Conservation (phyloP, 2,888 invertebrate species). For the Lycocerus yunnanus region DNA sequence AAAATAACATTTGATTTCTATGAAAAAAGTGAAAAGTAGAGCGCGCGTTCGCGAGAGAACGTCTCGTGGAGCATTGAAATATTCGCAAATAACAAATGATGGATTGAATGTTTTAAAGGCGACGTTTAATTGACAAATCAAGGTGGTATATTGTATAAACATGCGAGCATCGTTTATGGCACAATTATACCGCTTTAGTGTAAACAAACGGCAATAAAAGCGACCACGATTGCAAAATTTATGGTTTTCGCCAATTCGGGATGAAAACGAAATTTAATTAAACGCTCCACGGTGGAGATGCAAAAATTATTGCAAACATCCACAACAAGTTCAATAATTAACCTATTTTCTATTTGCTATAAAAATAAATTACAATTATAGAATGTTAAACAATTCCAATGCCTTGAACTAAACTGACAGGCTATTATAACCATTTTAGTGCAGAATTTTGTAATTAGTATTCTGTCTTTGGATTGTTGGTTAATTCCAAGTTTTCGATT, state of each 20-base stretch:
- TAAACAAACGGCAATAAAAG: slow-evolving; percentile 3
- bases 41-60: neutral
- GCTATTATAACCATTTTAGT: slow-evolving; percentile 7
- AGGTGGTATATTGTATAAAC: slow-evolving; percentile 22
- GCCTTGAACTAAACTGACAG: slow-evolving; percentile 21
- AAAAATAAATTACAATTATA: slow-evolving; percentile 10
- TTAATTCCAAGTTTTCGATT: neutral
- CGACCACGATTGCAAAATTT: slow-evolving; percentile 9
- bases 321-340: slow-evolving; percentile 14
- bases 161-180: neutral
- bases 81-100: neutral
- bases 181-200: neutral
- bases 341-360: slow-evolving; percentile 17
- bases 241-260: neutral
- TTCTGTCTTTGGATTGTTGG: neutral
- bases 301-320: neutral
- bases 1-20: neutral
- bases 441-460: neutral
- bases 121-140: slow-evolving; percentile 20
- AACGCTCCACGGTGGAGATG: neutral
- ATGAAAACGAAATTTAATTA: slow-evolving; percentile 1
- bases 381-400: slow-evolving; percentile 6
- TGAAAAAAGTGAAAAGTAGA: neutral
- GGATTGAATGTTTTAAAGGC: neutral
- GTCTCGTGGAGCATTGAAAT: neutral